Base-by-base conservation (phyloP, 2,888 invertebrate species). In the Ochlodes sylvanus region DNA sequence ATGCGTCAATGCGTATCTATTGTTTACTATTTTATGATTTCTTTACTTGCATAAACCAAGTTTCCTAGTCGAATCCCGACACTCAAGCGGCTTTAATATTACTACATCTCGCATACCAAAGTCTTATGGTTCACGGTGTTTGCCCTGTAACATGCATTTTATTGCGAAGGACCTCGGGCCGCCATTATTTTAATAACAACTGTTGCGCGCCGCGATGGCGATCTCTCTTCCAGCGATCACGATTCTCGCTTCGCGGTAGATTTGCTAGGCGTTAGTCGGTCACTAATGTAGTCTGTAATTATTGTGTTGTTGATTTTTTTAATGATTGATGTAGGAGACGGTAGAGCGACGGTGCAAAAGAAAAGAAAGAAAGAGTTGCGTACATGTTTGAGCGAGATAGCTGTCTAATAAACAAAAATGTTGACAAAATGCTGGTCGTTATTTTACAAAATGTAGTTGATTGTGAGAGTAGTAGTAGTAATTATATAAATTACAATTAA, bases 221-320 rank as follows among this genome's bases (percentile, higher is more conserved):
- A 75, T 85, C 83, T 81, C 81, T 84, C 82, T 77, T 74, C 66
- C 72, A 78, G 82, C 76, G 75, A 81, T 87, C 85, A 84, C 84
- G 84, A 82, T 73, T 79, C 75, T 71, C 70, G 76, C 73, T 77
- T 77, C 80, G 77, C 79, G 79, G 80, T 80, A 81, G 87, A 87
- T 88, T 87, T 83, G 79, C 85, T 84, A 77, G 83, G 78, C 81
- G 80, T 86, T 88, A 87, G 76, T 85, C 73, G 55, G 55, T 34
- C 55, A 56, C 52, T 21, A 21, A 47, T 6, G 10, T 9, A 47
- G 17, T 3, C 19, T 47, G 47, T 10, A n/a, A n/a, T n/a, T n/a
- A 7, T 17, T 9, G 7, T 17, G 17, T 17, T 47, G 15, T 7
- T 1, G 19, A 17, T 17, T 17, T 17, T 47, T 47, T 17, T 0